phyloP scores from a whole-genome alignment of 2,888 invertebrate species.

The Saturnia japonica region DNA sequence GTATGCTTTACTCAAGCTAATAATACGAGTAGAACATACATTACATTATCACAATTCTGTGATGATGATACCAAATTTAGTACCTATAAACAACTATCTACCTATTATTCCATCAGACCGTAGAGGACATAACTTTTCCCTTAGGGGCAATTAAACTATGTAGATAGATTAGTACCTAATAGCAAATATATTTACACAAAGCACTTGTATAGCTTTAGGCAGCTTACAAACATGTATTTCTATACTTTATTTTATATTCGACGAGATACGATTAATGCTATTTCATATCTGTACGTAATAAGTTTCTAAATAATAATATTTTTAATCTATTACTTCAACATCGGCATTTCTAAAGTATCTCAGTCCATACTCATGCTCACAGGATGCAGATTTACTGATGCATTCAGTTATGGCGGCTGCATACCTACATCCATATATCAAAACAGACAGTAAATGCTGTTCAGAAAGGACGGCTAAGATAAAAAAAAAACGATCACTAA shows the following conservation, averaged over 20 bases:
- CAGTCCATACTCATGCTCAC: conserved; percentile 48
- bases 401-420: conserved; percentile 67
- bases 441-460: conserved; percentile 44
- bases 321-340: background rate
- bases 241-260: no score
- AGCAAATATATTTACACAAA: background rate
- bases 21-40: background rate
- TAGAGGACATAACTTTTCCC: background rate
- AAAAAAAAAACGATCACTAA: conserved; percentile 2
- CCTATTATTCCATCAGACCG: background rate
- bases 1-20: background rate
- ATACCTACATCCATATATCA: conserved; percentile 48
- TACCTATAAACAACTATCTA: background rate
- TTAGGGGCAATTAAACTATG: background rate
- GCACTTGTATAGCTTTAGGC: background rate
- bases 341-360: conserved; percentile 27
- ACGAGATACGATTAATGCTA: background rate
- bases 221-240: background rate
- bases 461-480: conserved; percentile 2
- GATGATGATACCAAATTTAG: background rate
- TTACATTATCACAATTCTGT: background rate
- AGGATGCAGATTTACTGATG: conserved; percentile 68
- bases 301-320: background rate
- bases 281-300: no score
- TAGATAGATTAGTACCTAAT: no score